Conservation (phyloP, 2,797 vertebrate species). For the Melopsittacus undulatus region DNA sequence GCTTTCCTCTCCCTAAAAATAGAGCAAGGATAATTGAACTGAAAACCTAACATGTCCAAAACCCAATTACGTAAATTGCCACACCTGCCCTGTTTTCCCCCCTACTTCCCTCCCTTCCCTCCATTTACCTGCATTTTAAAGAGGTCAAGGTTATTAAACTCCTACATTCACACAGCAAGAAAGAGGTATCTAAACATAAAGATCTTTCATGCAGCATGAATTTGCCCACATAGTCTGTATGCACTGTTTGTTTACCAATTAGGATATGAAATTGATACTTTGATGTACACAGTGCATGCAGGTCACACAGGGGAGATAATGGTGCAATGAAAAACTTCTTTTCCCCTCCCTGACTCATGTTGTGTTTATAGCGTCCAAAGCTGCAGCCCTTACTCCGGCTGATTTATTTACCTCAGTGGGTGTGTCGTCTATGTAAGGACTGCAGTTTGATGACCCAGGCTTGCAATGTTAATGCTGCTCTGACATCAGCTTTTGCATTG, state of each 20-base stretch:
- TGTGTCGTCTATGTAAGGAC: background rate
- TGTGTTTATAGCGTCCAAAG: background rate
- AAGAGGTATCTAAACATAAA: background rate
- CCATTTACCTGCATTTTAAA: background rate
- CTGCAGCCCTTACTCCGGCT: background rate
- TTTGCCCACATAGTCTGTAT: background rate
- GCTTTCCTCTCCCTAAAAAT: background rate
- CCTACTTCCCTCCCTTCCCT: background rate
- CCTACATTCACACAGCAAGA: background rate
- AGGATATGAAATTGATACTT: background rate
- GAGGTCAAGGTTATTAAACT: conserved; percentile 53
- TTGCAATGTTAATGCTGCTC: background rate
- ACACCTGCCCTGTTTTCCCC: conserved; percentile 7
- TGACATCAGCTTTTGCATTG: background rate
- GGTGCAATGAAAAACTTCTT: background rate
- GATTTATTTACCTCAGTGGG: conserved; percentile 8
- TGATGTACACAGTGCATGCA: background rate
- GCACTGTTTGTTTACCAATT: background rate
- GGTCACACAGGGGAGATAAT: background rate
- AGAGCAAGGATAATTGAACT: background rate
- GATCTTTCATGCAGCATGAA: background rate
- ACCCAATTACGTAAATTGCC: conserved; percentile 21
- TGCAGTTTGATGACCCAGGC: background rate
- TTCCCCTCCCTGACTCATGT: background rate
- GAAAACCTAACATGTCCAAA: conserved; percentile 22